Percentiles rank a stretch among this genome's conserved stretches.
phyloP scores from a whole-genome alignment of 2,797 vertebrate genomes.

The Neopelma chrysocephalum region DNA sequence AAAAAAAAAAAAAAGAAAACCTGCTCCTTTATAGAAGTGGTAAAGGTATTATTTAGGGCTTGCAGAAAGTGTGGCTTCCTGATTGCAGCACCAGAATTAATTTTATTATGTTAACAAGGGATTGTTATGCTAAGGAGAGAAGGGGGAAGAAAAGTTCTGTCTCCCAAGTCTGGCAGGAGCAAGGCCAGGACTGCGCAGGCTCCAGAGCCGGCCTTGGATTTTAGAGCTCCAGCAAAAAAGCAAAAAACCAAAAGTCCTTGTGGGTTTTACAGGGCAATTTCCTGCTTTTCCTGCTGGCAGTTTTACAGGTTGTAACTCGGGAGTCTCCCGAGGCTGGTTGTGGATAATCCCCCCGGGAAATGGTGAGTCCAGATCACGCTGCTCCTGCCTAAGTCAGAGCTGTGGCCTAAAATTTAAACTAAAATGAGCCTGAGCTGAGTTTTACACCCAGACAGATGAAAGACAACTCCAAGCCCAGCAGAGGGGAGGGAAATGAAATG shows the following conservation, averaged over 20 bases:
- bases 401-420: not conserved
- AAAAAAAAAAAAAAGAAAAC: fast-evolving
- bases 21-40: not conserved
- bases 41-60: slow-evolving; percentile 25
- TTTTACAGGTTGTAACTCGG: not conserved
- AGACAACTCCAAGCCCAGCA: fast-evolving
- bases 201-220: slow-evolving; percentile 48
- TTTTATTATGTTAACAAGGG: slow-evolving; percentile 64
- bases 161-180: slow-evolving; percentile 21
- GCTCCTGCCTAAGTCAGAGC: not conserved
- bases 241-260: slow-evolving; percentile 17
- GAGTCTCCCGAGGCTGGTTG: not conserved
- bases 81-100: slow-evolving; percentile 39
- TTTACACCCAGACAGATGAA: not conserved
- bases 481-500: not conserved
- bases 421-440: not conserved
- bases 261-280: slow-evolving; percentile 53
- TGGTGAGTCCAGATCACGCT: not conserved
- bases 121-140: slow-evolving; percentile 57
- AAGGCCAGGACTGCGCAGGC: not conserved
- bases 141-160: slow-evolving; percentile 20
- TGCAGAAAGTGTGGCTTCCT: slow-evolving; percentile 1
- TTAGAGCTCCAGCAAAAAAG: not conserved
- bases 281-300: not conserved
- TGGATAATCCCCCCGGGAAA: not conserved